phyloP scores from a whole-genome alignment of 2,888 invertebrate genomes.

The Strigamia maritima region DNA sequence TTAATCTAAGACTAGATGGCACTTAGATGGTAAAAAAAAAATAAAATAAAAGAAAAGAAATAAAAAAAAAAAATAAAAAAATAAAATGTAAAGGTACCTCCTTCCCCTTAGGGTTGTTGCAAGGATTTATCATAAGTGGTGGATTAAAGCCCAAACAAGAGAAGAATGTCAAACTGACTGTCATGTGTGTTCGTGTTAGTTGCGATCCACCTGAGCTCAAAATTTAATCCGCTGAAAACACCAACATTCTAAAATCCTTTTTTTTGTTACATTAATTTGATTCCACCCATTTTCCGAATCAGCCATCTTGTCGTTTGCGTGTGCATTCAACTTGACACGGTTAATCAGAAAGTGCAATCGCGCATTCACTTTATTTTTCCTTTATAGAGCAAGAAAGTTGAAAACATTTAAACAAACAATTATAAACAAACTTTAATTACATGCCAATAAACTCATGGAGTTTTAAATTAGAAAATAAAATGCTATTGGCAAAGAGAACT shows the following conservation, averaged over 20 bases:
- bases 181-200: slow-evolving; percentile 30
- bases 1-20: slow-evolving; percentile 16
- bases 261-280: background rate
- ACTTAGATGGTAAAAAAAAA: slow-evolving; percentile 6
- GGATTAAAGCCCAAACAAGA: slow-evolving; percentile 29
- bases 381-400: background rate
- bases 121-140: slow-evolving; percentile 30
- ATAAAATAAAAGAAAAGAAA: background rate
- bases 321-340: background rate
- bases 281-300: background rate
- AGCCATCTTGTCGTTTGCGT: background rate
- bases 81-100: slow-evolving; percentile 22
- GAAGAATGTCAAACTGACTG: slow-evolving; percentile 24
- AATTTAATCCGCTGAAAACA: slow-evolving; percentile 26
- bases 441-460: background rate
- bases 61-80: background rate
- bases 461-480: background rate
- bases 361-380: background rate
- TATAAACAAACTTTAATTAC: background rate
- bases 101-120: slow-evolving; percentile 18
- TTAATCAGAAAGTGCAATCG: slow-evolving; percentile 1
- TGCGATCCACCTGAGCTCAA: slow-evolving; percentile 25
- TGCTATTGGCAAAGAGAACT: background rate
- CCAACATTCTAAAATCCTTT: background rate
- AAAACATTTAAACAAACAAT: background rate